These are phyloP conservation scores for Zaprionus africanus DNA, from an alignment of 1,140 invertebrate genomes.

Conservation along the genomic window DNA sequence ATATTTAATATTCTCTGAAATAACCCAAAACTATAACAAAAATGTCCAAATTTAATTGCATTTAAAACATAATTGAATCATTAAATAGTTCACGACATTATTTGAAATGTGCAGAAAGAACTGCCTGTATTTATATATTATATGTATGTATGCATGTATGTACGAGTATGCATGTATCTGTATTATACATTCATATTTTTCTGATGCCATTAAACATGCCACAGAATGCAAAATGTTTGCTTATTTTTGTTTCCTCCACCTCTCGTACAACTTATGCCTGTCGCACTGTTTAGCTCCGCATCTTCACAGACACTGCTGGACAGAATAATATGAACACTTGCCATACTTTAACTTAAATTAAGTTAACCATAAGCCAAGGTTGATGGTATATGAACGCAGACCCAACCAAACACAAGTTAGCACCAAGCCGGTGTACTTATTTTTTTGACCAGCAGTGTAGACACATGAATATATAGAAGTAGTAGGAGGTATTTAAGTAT, in stretches of 20 bases:
- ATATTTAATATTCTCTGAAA: background rate
- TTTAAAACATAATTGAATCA: background rate
- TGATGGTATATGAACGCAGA: too few species aligned
- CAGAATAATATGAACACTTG: background rate
- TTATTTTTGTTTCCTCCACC: background rate
- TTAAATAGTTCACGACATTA: background rate
- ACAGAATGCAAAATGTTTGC: conserved; percentile 7
- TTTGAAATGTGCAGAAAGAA: background rate
- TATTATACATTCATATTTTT: background rate
- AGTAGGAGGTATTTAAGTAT: conserved; percentile 9
- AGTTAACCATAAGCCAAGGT: too few species aligned
- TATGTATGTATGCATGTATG: too few species aligned
- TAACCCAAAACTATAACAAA: background rate
- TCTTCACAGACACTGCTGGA: background rate
- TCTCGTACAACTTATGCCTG: background rate
- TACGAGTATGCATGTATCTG: too few species aligned
- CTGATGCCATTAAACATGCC: conserved; percentile 1
- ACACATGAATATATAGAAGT: background rate
- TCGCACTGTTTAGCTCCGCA: background rate
- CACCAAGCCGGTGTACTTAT: background rate
- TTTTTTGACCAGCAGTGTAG: background rate
- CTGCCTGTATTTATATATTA: background rate
- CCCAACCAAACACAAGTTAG: too few species aligned
- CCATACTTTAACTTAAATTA: background rate
- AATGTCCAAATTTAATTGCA: background rate